Evolutionary conservation across 2,113 vertebrate genomes (phyloP), one percentile per base, ranked within the genome.

Genomic region (Gasterosteus aculeatus): DNA sequence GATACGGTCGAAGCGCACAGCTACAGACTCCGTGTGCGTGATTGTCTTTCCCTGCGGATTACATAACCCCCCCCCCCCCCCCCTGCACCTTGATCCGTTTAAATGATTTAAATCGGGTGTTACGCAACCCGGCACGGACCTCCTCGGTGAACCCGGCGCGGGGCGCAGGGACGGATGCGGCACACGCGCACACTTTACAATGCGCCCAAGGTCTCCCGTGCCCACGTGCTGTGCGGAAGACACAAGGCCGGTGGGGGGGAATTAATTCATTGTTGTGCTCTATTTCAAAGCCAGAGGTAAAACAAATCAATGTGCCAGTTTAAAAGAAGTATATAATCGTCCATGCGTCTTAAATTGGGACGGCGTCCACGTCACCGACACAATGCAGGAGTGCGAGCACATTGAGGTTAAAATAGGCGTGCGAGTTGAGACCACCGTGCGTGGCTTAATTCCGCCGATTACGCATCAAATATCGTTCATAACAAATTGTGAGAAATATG

Each of bases 1-100:
- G 85, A 85, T 85, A 68, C 56, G n/a, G 66, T 60, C 79, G 15
- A 18, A 16, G 44, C 15, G 44, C 75, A 68, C 18, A 9, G 70
- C 87, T 65, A 68, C 73, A 89, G 81, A 86, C 89, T 22, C 3
- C 22, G 0, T 68, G 16, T 31, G 83, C 83, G 78, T 85, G 89
- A n/a, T 26, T 11, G 22, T 22, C 5, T 26, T 26, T 26, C 10
- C 93, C 81, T 82, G 39, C 41, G 29, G 41, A 80, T 93, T 94
- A 91, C 92, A 87, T 94, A 91, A 94, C 79, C 79, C 69, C 10
- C 33, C 41, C 46, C 9, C 0, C 72, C 80, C 79, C 69, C 10
- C 33, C 41, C 46, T 9, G 0, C 72, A 77, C 59, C 86, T 77
- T 80, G 75, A 86, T 85, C 69, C 57, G 69, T 65, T 88, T 81